Conservation (phyloP, 2,888 invertebrate genomes). For the Anoplius nigerrimus region DNA sequence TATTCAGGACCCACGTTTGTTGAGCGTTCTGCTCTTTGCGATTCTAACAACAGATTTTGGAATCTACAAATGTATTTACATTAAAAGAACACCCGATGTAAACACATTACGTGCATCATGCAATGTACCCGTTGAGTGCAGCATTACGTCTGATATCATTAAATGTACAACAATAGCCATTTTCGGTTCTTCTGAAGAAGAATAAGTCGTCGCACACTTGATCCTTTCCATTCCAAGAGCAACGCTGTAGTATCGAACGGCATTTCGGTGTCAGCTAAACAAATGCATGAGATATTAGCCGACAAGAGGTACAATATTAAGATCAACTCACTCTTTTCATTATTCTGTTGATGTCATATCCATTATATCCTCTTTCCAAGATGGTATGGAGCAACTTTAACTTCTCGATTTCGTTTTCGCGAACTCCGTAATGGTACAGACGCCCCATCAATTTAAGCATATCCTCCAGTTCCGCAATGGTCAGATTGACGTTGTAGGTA, state of each 20-base stretch:
- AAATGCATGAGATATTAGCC: background rate
- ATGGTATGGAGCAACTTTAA: slow-evolving; percentile 43
- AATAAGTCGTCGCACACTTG: slow-evolving; percentile 77
- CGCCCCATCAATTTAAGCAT: slow-evolving; percentile 62
- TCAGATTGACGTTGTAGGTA: slow-evolving; percentile 41
- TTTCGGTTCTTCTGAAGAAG: slow-evolving; percentile 78
- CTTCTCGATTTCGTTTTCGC: slow-evolving; percentile 21
- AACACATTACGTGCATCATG: background rate
- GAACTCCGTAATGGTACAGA: slow-evolving; percentile 58
- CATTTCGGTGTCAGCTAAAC: slow-evolving; percentile 76
- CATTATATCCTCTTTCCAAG: slow-evolving; percentile 35
- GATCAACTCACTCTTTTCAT: slow-evolving; percentile 28
- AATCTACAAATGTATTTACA: background rate
- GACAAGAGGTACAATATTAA: background rate
- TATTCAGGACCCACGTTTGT: slow-evolving; percentile 44
- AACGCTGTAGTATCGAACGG: slow-evolving; percentile 75
- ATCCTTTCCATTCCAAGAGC: slow-evolving; percentile 76
- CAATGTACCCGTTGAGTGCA: slow-evolving; percentile 63
- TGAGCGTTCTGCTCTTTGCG: slow-evolving; percentile 28
- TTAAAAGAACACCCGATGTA: too few species aligned
- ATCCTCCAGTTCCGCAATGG: slow-evolving; percentile 39
- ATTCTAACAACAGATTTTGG: slow-evolving; percentile 6
- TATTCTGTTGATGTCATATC: slow-evolving; percentile 38
- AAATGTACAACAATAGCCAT: slow-evolving; percentile 80
- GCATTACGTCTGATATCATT: slow-evolving; percentile 77